Evolutionary conservation across 2,797 vertebrate genomes (phyloP).

Genomic region (Gymnodraco acuticeps): DNA sequence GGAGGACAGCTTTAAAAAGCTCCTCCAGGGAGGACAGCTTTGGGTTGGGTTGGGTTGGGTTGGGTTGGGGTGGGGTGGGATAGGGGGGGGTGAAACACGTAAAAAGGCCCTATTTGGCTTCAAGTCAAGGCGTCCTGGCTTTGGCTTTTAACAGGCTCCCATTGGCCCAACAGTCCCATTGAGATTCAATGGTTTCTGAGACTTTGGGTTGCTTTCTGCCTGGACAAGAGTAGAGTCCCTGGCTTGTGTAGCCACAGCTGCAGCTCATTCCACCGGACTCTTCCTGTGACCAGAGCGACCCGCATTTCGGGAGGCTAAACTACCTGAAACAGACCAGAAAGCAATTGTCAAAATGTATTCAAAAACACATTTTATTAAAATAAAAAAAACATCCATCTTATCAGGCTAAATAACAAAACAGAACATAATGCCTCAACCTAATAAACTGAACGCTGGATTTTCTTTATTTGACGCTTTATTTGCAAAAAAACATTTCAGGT

Average conservation of each 20-base stretch:
- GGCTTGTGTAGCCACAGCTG: constrained; percentile 49
- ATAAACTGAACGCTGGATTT: constrained; percentile 13
- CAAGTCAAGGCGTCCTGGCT: constrained; percentile 80
- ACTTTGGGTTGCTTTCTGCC: constrained; percentile 56
- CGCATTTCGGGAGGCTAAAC: constrained; percentile 89
- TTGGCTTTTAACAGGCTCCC: constrained; percentile 72
- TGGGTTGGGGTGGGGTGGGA: not conserved
- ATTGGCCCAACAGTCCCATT: constrained; percentile 61
- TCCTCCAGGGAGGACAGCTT: constrained; percentile 60
- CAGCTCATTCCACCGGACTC: constrained; percentile 89
- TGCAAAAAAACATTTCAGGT: constrained; percentile 11
- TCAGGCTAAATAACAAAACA: constrained; percentile 5
- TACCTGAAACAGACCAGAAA: constrained; percentile 82
- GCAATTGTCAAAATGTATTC: constrained; percentile 5
- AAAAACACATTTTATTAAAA: not conserved
- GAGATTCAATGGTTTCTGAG: constrained; percentile 50
- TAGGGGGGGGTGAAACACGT: constrained; percentile 41
- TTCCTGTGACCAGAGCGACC: constrained; percentile 89
- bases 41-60: not conserved
- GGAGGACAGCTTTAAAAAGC: constrained; percentile 72
- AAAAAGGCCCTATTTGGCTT: constrained; percentile 81
- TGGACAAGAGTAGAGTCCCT: constrained; percentile 55
- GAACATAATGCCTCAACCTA: not conserved
- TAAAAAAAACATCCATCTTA: not conserved
- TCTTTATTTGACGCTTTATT: constrained; percentile 18